phyloP scores from a whole-genome alignment of 2,113 vertebrate genomes.

The Oncorhynchus mykiss region DNA sequence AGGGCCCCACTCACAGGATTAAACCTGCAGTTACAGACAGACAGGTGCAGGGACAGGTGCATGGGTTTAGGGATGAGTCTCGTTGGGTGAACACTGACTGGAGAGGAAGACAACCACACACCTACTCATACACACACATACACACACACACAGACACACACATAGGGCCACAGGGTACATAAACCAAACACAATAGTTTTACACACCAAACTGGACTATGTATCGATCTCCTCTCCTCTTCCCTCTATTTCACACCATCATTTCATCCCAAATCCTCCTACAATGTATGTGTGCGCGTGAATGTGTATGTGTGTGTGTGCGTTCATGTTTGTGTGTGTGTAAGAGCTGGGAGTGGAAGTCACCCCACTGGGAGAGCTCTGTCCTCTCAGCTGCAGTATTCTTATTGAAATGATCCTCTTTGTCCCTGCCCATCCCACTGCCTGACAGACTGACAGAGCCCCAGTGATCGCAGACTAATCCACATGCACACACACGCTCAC shows the following conservation, averaged over 20 bases:
- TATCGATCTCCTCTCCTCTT: not conserved
- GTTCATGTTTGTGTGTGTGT: not conserved
- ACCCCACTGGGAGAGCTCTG: slow-evolving; percentile 58
- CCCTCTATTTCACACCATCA: not conserved
- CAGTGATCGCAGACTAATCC: slow-evolving; percentile 59
- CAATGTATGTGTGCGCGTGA: too few relatives aligned
- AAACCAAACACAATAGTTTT: too few relatives aligned
- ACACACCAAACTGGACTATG: slow-evolving; percentile 17
- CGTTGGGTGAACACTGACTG: not conserved
- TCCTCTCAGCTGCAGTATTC: slow-evolving; percentile 68
- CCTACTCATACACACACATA: too few relatives aligned
- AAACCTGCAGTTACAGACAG: slow-evolving; percentile 39
- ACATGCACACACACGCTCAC: not conserved
- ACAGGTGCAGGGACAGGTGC: slow-evolving; percentile 38
- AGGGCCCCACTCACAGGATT: slow-evolving; percentile 48
- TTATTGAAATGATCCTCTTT: slow-evolving; percentile 69
- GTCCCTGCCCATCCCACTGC: slow-evolving; percentile 61
- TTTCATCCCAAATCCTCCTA: not conserved
- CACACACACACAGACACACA: too few relatives aligned
- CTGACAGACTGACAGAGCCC: slow-evolving; percentile 51
- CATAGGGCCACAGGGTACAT: too few relatives aligned
- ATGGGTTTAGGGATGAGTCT: slow-evolving; percentile 26
- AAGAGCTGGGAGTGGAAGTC: slow-evolving; percentile 55
- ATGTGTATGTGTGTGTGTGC: too few relatives aligned
- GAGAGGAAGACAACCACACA: too few relatives aligned